Evolutionary conservation across 2,888 invertebrate genomes (phyloP).

Genomic region (Archips xylosteana): DNA sequence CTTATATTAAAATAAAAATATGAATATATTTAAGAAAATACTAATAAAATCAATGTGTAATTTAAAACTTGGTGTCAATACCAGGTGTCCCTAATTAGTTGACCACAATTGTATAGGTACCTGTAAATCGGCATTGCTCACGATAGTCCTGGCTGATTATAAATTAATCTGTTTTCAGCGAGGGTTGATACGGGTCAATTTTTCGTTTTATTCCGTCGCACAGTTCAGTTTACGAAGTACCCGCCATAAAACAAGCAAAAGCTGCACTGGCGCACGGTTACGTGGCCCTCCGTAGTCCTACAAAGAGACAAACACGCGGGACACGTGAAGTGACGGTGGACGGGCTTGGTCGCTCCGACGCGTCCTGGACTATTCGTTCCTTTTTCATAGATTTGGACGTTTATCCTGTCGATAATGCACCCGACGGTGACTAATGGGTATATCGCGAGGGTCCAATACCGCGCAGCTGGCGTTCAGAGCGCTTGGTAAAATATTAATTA

Average conservation of each 20-base stretch:
- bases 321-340: constrained; percentile 54
- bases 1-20: too few relatives aligned
- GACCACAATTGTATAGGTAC: too few relatives aligned
- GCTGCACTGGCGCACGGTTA: constrained; percentile 17
- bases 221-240: constrained; percentile 5
- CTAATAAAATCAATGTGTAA: too few relatives aligned
- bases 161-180: background rate
- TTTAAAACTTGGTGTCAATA: too few relatives aligned
- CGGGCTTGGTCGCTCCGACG: constrained; percentile 45
- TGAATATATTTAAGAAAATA: too few relatives aligned
- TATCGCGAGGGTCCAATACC: constrained; percentile 48
- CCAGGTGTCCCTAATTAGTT: too few relatives aligned
- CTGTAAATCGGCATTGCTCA: background rate
- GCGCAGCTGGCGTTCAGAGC: constrained; percentile 42
- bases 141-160: background rate
- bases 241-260: constrained; percentile 26
- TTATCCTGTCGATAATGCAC: constrained; percentile 56
- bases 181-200: background rate
- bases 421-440: constrained; percentile 52
- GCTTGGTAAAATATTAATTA: constrained; percentile 64
- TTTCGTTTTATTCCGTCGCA: background rate
- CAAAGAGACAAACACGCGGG: constrained; percentile 44
- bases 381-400: constrained; percentile 63
- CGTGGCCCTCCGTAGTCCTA: constrained; percentile 19
- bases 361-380: constrained; percentile 47